These are phyloP conservation scores for Dascyllus trimaculatus DNA, from an alignment of 2,113 vertebrate genomes.

Conservation along the genomic window DNA sequence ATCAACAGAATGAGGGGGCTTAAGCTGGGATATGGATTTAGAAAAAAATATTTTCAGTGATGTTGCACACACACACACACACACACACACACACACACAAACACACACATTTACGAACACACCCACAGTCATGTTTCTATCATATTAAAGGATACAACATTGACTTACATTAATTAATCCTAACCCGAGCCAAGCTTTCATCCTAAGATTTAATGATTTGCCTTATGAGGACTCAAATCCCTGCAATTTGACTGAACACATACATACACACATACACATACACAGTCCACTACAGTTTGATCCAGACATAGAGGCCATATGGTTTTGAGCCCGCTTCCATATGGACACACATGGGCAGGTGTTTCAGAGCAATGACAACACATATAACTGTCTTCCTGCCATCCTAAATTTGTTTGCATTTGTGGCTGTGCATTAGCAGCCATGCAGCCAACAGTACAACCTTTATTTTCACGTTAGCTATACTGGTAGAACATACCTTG, in stretches of 20 bases:
- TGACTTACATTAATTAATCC: neutral
- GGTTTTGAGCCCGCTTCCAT: constrained; percentile 48
- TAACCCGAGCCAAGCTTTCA: neutral
- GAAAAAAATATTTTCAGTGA: constrained; percentile 20
- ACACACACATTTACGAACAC: neutral
- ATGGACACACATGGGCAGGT: constrained; percentile 60
- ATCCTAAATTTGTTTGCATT: constrained; percentile 16
- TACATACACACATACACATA: constrained; percentile 26
- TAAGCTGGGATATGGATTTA: constrained; percentile 67
- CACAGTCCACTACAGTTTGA: constrained; percentile 27
- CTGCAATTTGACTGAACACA: neutral
- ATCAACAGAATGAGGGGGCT: constrained; percentile 49
- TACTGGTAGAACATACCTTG: constrained; percentile 21
- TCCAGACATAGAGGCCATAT: constrained; percentile 66
- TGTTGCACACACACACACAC: constrained; percentile 14
- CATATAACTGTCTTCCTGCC: constrained; percentile 55
- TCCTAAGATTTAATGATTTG: constrained; percentile 1
- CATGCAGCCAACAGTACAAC: constrained; percentile 13
- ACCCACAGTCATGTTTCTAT: neutral
- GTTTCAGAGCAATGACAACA: constrained; percentile 52
- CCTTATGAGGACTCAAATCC: neutral
- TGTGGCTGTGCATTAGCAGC: constrained; percentile 24
- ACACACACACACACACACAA: constrained; percentile 11
- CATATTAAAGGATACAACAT: neutral
- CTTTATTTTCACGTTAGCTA: constrained; percentile 23